Evolutionary conservation across 2,888 invertebrate species (phyloP).

Genomic region (Heliconius aoede): DNA sequence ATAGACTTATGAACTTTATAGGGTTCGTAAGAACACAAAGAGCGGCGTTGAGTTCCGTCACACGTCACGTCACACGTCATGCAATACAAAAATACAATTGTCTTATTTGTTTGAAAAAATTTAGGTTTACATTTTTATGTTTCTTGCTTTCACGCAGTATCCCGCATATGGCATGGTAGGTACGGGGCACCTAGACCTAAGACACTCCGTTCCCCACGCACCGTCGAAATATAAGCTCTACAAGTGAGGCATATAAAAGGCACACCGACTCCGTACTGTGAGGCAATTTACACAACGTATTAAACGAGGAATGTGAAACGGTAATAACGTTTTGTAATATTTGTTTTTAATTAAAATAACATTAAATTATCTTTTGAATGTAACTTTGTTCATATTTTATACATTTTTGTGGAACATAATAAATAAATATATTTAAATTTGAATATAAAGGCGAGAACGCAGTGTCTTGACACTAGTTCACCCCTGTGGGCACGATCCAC

Average conservation of each 20-base stretch:
- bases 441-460: neutral
- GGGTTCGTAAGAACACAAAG: too few relatives aligned
- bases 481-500: neutral
- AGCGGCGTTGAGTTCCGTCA: too few relatives aligned
- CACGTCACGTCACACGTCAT: too few relatives aligned
- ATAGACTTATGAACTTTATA: too few relatives aligned
- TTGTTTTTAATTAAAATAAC: neutral
- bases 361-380: neutral
- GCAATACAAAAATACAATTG: too few relatives aligned
- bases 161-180: neutral
- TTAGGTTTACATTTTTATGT: too few relatives aligned
- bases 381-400: too few relatives aligned
- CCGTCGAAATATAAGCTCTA: neutral
- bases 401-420: too few relatives aligned
- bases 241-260: neutral
- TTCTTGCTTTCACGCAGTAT: too few relatives aligned
- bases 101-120: too few relatives aligned
- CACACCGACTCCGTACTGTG: neutral
- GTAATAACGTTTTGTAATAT: neutral
- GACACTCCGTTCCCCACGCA: neutral
- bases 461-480: neutral
- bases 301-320: neutral
- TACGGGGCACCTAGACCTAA: neutral
- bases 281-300: constrained; percentile 1
- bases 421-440: too few relatives aligned